These are phyloP conservation scores for Poeciliopsis occidentalis DNA, from an alignment of 2,113 vertebrate species.

Conservation along the genomic window DNA sequence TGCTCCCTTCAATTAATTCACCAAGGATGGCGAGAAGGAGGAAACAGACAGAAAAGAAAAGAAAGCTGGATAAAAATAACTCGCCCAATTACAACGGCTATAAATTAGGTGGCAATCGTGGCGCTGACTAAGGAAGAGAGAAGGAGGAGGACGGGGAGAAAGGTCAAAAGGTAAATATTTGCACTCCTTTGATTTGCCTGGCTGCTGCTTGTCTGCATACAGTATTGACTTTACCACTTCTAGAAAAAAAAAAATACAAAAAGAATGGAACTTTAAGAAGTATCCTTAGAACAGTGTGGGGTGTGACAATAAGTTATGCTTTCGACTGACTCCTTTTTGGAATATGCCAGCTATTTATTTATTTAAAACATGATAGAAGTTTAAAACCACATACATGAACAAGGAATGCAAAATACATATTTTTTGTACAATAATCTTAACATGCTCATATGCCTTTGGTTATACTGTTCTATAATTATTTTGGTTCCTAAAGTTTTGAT, in stretches of 20 bases:
- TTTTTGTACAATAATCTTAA: too few relatives aligned
- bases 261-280: too few relatives aligned
- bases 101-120: constrained; percentile 36
- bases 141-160: background rate
- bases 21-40: constrained; percentile 47
- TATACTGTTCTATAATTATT: too few relatives aligned
- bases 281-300: background rate
- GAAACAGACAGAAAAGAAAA: constrained; percentile 39
- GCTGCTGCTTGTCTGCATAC: background rate
- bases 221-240: background rate
- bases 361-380: too few relatives aligned
- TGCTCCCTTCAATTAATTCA: constrained; percentile 75
- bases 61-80: constrained; percentile 65
- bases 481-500: too few relatives aligned
- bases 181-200: background rate
- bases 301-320: too few relatives aligned
- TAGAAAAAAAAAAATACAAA: too few relatives aligned
- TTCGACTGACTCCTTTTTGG: too few relatives aligned
- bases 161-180: background rate
- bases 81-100: constrained; percentile 56
- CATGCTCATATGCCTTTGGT: too few relatives aligned
- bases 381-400: too few relatives aligned
- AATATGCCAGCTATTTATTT: too few relatives aligned
- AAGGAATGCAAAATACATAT: too few relatives aligned
- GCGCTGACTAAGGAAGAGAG: constrained; percentile 13